A percentile compares a stretch with the other conserved stretches of the same genome.
Evolutionary conservation across 2,113 vertebrate species (phyloP).

Genomic region (Empidonax traillii): DNA sequence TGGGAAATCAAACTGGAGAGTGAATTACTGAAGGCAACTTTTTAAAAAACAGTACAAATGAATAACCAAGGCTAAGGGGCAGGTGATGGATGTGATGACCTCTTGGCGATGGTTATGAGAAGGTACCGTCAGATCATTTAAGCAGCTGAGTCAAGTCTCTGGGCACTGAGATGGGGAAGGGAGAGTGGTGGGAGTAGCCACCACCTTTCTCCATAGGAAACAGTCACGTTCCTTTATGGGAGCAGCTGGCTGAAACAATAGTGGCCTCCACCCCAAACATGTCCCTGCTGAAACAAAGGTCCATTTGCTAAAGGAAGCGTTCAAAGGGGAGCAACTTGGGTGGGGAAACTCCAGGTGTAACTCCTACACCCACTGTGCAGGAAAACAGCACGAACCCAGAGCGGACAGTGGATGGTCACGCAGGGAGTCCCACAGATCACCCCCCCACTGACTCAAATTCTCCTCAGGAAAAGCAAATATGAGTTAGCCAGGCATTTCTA

Average conservation of each 20-base stretch:
- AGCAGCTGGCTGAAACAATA: constrained; percentile 38
- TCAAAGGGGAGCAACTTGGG: neutral
- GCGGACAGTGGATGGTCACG: neutral
- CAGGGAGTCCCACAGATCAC: neutral
- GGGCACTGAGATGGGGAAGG: neutral
- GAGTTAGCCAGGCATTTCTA: neutral
- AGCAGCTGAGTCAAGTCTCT: neutral
- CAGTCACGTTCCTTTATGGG: neutral
- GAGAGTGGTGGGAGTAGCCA: neutral
- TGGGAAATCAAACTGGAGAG: neutral
- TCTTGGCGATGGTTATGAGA: neutral
- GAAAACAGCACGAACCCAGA: neutral
- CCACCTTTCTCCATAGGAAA: neutral
- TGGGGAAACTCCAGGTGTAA: neutral
- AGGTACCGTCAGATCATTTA: neutral
- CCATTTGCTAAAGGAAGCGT: neutral
- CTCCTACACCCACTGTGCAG: neutral
- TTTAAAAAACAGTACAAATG: neutral
- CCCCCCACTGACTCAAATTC: neutral
- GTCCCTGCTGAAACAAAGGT: constrained; percentile 14
- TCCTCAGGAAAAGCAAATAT: neutral
- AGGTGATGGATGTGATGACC: neutral
- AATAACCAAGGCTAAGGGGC: neutral
- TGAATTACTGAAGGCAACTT: neutral
- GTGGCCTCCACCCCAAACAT: neutral